Conservation (phyloP, 2,797 vertebrate genomes). For the Liparis tanakae region DNA sequence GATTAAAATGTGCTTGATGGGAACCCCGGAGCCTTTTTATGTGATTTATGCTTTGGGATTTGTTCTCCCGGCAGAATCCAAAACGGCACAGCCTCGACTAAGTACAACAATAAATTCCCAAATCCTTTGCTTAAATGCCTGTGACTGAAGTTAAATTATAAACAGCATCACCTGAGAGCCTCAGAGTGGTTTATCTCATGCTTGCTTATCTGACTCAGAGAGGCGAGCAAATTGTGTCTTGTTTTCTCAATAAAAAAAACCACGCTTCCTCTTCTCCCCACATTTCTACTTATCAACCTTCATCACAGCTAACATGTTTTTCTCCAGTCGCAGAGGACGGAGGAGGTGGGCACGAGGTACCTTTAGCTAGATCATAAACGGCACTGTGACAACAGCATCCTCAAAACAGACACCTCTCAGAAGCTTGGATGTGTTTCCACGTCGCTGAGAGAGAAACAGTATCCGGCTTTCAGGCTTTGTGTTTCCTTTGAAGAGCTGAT, state of each 20-base stretch:
- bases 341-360: slow-evolving; percentile 6
- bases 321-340: slow-evolving; percentile 20
- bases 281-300: slow-evolving; percentile 33
- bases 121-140: not conserved
- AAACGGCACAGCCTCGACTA: not conserved
- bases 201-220: slow-evolving; percentile 9
- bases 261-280: slow-evolving; percentile 28
- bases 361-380: slow-evolving; percentile 33
- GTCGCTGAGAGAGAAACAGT: slow-evolving; percentile 23
- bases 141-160: not conserved
- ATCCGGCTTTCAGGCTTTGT: slow-evolving; percentile 31
- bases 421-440: slow-evolving; percentile 42
- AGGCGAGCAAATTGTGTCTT: not conserved
- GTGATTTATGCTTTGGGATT: not conserved
- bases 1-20: not conserved
- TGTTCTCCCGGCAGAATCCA: not conserved
- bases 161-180: slow-evolving; percentile 6
- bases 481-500: slow-evolving; percentile 36
- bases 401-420: slow-evolving; percentile 34
- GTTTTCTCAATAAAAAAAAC: not conserved
- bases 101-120: slow-evolving; percentile 1
- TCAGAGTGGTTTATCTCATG: slow-evolving; percentile 6
- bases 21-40: not conserved
- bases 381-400: slow-evolving; percentile 28
- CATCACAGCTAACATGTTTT: slow-evolving; percentile 24